Percentiles rank a stretch among this genome's conserved stretches.
Evolutionary conservation across 2,113 vertebrate species (phyloP).

Genomic region (Lampris incognitus): DNA sequence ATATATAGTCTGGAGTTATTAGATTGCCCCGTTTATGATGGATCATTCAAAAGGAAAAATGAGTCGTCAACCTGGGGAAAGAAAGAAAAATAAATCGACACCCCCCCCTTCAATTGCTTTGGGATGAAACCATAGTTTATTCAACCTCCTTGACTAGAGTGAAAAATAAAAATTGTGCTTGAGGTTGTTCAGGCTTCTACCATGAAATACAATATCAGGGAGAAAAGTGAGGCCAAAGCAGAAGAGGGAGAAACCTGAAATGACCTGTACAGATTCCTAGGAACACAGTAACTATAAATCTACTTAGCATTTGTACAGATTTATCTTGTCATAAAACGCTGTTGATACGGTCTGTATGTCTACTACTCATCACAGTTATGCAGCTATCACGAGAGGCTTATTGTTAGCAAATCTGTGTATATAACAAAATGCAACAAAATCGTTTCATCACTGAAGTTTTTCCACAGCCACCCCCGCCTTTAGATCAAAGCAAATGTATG

Average conservation of each 20-base stretch:
- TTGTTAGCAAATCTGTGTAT: constrained; percentile 20
- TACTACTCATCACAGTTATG: constrained; percentile 31
- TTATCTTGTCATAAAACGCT: constrained; percentile 57
- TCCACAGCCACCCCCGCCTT: constrained; percentile 41
- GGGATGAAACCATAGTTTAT: background rate
- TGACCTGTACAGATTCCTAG: constrained; percentile 24
- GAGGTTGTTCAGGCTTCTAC: constrained; percentile 1
- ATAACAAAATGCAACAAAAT: constrained; percentile 47
- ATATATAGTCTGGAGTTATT: constrained; percentile 8
- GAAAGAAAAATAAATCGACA: background rate
- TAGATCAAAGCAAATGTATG: constrained; percentile 47
- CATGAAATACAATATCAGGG: background rate
- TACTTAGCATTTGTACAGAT: constrained; percentile 55
- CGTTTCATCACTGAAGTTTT: constrained; percentile 40
- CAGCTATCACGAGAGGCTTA: constrained; percentile 39
- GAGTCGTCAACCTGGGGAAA: background rate
- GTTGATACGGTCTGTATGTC: constrained; percentile 11
- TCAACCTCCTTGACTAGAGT: constrained; percentile 28
- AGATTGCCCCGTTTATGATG: background rate
- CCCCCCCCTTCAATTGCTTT: too few species aligned
- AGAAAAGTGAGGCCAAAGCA: background rate
- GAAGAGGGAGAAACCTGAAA: background rate
- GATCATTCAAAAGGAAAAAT: constrained; percentile 21
- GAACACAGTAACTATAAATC: constrained; percentile 67
- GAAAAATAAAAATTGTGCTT: constrained; percentile 15